phyloP scores from a whole-genome alignment of 2,888 invertebrate species.

The Aspidiotus rigidus region DNA sequence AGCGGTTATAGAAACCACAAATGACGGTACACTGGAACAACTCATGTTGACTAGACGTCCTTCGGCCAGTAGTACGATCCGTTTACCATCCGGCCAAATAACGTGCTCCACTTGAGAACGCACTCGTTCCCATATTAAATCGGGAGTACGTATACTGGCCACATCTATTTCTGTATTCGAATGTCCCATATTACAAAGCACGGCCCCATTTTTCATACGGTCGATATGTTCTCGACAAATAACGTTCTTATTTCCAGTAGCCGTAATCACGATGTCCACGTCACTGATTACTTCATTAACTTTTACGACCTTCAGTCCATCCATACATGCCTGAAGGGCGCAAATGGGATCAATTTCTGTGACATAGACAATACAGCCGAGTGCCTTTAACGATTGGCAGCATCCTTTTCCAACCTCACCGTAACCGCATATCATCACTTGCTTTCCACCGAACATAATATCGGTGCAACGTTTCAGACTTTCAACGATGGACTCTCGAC shows the following conservation, averaged over 20 bases:
- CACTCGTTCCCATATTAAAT: constrained; percentile 94
- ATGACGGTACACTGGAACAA: constrained; percentile 93
- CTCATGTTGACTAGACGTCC: constrained; percentile 92
- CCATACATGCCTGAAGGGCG: constrained; percentile 95
- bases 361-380: constrained; percentile 85
- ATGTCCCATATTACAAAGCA: constrained; percentile 95
- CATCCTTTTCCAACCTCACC: constrained; percentile 97
- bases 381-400: constrained; percentile 85
- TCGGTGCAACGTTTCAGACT: constrained; percentile 83
- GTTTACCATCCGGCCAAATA: constrained; percentile 94
- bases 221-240: constrained; percentile 93
- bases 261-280: constrained; percentile 94
- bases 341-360: constrained; percentile 98
- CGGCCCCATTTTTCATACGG: constrained; percentile 90
- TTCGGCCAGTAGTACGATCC: constrained; percentile 86
- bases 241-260: constrained; percentile 94
- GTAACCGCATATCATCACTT: constrained; percentile 91
- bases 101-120: constrained; percentile 97
- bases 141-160: constrained; percentile 76
- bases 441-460: constrained; percentile 96
- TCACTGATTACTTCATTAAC: constrained; percentile 83
- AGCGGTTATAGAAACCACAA: constrained; percentile 95
- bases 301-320: constrained; percentile 90
- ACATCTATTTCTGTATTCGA: constrained; percentile 95
- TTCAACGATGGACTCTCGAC: constrained; percentile 82